A percentile compares a stretch with the other conserved stretches of the same genome.
Conservation (phyloP, 2,797 vertebrate species). For the Myotis planiceps region DNA sequence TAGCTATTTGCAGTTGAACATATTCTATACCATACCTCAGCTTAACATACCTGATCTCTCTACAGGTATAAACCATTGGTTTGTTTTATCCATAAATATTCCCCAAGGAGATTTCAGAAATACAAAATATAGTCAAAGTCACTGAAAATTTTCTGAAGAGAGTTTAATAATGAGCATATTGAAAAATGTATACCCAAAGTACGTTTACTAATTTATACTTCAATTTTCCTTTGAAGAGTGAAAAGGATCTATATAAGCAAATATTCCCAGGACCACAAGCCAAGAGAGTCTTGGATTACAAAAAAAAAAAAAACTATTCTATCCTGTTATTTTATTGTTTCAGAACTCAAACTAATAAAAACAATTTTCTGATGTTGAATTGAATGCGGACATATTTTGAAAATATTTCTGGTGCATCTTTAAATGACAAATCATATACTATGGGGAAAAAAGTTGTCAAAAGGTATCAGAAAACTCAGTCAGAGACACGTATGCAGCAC, state of each 20-base stretch:
- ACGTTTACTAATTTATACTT: neutral
- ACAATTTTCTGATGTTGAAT: slow-evolving; percentile 12
- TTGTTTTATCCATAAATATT: slow-evolving; percentile 11
- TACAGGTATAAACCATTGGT: neutral
- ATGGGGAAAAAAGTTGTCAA: neutral
- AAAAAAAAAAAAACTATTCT: neutral
- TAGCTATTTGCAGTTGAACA: neutral
- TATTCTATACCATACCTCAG: neutral
- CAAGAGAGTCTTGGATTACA: neutral
- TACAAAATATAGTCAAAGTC: neutral
- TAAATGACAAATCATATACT: slow-evolving; percentile 28
- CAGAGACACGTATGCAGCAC: neutral
- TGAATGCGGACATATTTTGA: neutral
- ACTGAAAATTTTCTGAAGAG: neutral
- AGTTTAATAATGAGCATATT: neutral
- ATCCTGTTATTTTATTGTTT: neutral
- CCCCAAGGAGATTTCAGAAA: slow-evolving; percentile 17
- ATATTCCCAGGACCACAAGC: neutral
- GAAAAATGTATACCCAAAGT: neutral
- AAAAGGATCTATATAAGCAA: neutral
- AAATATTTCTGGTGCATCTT: slow-evolving; percentile 7
- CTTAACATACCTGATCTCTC: neutral
- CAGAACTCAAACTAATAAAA: neutral
- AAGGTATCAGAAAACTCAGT: slow-evolving; percentile 55
- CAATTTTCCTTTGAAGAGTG: slow-evolving; percentile 9